Evolutionary conservation across 2,797 vertebrate genomes (phyloP), one percentile per base, ranked within the genome.

Genomic region (Picus viridis): DNA sequence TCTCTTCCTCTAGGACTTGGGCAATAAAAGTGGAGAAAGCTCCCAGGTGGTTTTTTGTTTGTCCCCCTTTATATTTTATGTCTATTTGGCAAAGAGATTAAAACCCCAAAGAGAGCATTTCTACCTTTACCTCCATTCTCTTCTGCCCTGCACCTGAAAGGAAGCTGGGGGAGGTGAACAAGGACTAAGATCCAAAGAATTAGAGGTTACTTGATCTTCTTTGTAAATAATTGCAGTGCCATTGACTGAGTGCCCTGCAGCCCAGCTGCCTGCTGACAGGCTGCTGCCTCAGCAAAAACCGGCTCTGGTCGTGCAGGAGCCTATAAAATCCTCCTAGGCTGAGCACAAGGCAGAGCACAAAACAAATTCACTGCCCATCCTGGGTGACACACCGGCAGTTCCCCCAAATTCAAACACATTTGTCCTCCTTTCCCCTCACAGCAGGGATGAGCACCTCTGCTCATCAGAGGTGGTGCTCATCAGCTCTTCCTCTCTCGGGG

Each of bases 221-320:
- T 78, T 92, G 86, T 83, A 86, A 93, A 86, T 92, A 94, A 93
- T 83, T 86, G 62, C 67, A 8, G 3, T 87, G 57, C 76, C 49
- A 69, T 69, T 83, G 72, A 92, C 47, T 41, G 78, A 73, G 64
- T 47, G 86, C 84, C 88, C 88, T 6, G 57, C 59, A 89, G 82
- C 88, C 39, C 84, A 83, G 84, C 64, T 90, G 72, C 75, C 72
- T 90, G 78, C 88, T 88, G 88, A 41, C 72, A 90, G 82, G 41
- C 39, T 54, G 53, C 57, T 58, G 32, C 10, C 2, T 82, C 83
- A 89, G 89, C 95, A 88, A 81, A 89, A 89, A 59, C 7, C 27
- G 8, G 9, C 27, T 81, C 67, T 68, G 70, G 16, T 59, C 81
- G 83, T 61, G 32, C 39, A 73, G 39, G 8, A 54, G 32, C 34